Conservation (phyloP, 2,113 vertebrate species). For the Pogona vitticeps region DNA sequence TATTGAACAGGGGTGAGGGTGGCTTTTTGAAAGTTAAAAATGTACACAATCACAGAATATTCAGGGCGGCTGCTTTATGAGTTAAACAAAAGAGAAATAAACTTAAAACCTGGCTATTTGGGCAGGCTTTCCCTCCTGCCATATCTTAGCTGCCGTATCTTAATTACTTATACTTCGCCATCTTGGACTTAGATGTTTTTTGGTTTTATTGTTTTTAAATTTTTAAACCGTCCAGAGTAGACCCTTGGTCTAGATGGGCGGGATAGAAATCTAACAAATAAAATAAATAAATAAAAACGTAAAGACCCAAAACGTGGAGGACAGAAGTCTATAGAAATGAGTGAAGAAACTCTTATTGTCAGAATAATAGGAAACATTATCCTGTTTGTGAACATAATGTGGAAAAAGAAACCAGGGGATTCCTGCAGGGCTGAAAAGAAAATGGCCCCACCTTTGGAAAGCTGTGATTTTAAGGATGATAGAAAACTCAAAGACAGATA, state of each 20-base stretch:
- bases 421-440: background rate
- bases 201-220: no score
- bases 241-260: no score
- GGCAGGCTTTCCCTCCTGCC: no score
- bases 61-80: background rate
- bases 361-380: constrained; percentile 2
- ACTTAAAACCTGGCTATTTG: no score
- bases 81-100: background rate
- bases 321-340: background rate
- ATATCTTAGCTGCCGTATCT: no score
- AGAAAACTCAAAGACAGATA: background rate
- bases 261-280: no score
- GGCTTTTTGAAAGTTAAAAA: background rate
- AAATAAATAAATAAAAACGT: no score
- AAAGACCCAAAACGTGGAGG: background rate
- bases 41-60: background rate
- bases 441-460: background rate
- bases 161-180: no score
- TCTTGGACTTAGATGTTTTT: no score
- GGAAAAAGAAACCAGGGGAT: constrained; percentile 24
- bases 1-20: background rate
- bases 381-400: background rate
- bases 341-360: background rate
- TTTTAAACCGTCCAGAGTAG: no score
- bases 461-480: constrained; percentile 24